These are phyloP conservation scores for Pycnonotus jocosus DNA, from an alignment of 2,113 vertebrate genomes.

Conservation along the genomic window DNA sequence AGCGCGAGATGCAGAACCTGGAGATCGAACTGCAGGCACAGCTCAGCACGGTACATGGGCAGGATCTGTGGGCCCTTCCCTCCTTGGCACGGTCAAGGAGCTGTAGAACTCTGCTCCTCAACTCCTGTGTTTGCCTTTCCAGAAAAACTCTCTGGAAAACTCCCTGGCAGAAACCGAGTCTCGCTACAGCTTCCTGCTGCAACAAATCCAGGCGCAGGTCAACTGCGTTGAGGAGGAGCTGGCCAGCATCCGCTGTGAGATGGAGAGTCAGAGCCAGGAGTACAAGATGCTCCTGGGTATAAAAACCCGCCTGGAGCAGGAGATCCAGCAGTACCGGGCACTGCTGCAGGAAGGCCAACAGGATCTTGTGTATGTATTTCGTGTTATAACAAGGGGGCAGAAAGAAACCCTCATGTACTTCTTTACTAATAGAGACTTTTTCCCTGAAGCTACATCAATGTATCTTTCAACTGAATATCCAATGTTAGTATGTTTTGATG, in stretches of 20 bases:
- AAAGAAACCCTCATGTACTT: background rate
- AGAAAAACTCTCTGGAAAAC: conserved; percentile 77
- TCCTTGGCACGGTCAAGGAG: background rate
- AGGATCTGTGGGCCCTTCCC: background rate
- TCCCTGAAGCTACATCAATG: background rate
- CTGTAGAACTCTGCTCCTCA: background rate
- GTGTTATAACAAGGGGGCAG: background rate
- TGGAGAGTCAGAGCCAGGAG: conserved; percentile 75
- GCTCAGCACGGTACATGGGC: background rate
- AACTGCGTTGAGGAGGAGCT: conserved; percentile 71
- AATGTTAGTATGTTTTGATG: fast-evolving
- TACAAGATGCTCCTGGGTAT: conserved; percentile 61
- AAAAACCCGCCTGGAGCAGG: conserved; percentile 74
- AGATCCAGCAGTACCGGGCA: conserved; percentile 84
- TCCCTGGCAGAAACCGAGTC: conserved; percentile 77
- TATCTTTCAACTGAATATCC: background rate
- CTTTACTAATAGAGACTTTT: background rate
- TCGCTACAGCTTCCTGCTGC: conserved; percentile 72
- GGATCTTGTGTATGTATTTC: background rate
- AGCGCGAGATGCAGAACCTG: conserved; percentile 51
- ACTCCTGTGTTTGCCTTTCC: background rate
- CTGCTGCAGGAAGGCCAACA: conserved; percentile 42
- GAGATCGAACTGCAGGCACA: conserved; percentile 21
- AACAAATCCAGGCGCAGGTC: conserved; percentile 72
- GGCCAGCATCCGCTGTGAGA: conserved; percentile 69